Evolutionary conservation across 1,140 invertebrate genomes (phyloP).

Genomic region (Drosophila dunni): DNA sequence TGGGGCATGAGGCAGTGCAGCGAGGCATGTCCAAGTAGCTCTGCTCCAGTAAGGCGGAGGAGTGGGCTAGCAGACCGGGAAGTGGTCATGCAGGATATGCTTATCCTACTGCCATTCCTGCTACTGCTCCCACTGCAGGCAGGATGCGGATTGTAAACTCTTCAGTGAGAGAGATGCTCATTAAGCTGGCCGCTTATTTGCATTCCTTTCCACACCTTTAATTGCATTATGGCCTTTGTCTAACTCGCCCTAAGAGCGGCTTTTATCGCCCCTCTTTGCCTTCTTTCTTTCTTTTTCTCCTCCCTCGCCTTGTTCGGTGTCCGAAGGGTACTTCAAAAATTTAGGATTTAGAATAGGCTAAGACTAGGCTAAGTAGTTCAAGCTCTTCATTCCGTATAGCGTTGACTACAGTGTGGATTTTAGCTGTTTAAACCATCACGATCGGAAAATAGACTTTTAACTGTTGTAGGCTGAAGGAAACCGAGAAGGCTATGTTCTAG

Average conservation of each 20-base stretch:
- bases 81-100: not conserved
- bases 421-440: too few relatives aligned
- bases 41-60: not conserved
- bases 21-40: slow-evolving; percentile 40
- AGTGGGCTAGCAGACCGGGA: not conserved
- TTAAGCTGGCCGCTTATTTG: slow-evolving; percentile 42
- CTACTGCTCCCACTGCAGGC: not conserved
- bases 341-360: too few relatives aligned
- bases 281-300: not conserved
- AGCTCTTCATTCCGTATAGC: too few relatives aligned
- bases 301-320: too few relatives aligned
- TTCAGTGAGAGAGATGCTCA: slow-evolving; percentile 8
- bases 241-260: not conserved
- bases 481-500: too few relatives aligned
- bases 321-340: too few relatives aligned
- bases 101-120: not conserved
- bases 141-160: not conserved
- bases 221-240: slow-evolving; percentile 47
- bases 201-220: slow-evolving; percentile 45
- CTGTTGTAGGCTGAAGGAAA: too few relatives aligned
- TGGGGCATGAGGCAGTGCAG: not conserved
- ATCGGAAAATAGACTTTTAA: too few relatives aligned
- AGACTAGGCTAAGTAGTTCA: too few relatives aligned
- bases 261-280: not conserved
- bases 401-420: too few relatives aligned